These are phyloP conservation scores for Malurus elegans DNA, from an alignment of 2,113 vertebrate genomes.

Conservation along the genomic window DNA sequence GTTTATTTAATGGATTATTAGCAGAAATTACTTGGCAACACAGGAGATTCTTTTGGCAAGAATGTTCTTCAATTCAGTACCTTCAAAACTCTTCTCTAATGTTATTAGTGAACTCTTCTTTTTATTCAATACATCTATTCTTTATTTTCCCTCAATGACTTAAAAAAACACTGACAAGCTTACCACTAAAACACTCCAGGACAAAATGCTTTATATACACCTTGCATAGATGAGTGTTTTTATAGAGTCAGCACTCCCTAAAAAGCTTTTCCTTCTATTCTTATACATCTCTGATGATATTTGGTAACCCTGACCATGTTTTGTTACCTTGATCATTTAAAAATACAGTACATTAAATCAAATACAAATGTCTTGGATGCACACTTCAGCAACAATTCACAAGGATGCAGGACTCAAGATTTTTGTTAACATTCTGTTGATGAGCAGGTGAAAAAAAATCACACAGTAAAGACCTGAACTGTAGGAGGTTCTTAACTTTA, in stretches of 20 bases:
- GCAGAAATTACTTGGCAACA: not conserved
- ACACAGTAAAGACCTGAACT: not conserved
- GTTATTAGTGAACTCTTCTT: not conserved
- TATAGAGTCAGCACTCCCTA: not conserved
- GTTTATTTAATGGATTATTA: not conserved
- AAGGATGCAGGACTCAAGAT: not conserved
- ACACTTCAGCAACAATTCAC: not conserved
- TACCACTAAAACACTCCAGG: not conserved
- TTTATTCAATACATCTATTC: not conserved
- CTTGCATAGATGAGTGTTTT: not conserved
- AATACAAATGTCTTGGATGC: not conserved
- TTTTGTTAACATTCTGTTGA: not conserved
- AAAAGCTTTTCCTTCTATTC: not conserved
- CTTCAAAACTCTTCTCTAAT: not conserved
- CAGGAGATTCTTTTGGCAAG: rapidly evolving
- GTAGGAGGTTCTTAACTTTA: not conserved
- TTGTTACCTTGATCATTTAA: not conserved
- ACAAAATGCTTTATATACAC: not conserved
- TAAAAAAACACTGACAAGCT: not conserved
- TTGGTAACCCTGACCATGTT: not conserved
- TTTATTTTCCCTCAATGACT: not conserved
- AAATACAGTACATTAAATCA: not conserved
- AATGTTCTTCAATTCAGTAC: not conserved
- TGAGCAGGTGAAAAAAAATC: not conserved
- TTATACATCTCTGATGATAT: not conserved